A percentile compares a stretch with the other conserved stretches of the same genome.
These are phyloP conservation scores for Benitochromis conjunctus DNA, from an alignment of 2,113 vertebrate species.

Conservation along the genomic window DNA sequence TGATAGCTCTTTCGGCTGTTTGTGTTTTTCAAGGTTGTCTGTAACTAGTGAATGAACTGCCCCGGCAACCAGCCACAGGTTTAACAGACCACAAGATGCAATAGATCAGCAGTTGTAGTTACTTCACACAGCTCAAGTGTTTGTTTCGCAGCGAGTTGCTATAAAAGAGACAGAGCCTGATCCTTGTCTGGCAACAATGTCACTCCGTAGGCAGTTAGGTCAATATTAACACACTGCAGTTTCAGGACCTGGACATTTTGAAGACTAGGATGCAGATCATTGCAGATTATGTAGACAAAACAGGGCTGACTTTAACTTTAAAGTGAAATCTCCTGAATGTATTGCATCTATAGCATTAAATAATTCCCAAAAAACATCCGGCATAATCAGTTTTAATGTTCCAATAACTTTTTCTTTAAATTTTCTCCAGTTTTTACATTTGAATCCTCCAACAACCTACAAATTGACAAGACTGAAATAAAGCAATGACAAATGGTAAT, in stretches of 20 bases:
- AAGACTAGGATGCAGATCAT: slow-evolving; percentile 20
- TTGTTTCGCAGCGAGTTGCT: slow-evolving; percentile 55
- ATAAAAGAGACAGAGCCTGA: slow-evolving; percentile 43
- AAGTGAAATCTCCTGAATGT: neutral
- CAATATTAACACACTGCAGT: slow-evolving; percentile 70
- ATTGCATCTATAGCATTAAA: neutral
- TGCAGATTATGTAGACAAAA: neutral
- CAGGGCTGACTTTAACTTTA: neutral
- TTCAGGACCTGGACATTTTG: slow-evolving; percentile 46
- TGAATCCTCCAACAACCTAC: neutral
- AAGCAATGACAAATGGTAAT: neutral
- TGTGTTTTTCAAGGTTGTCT: neutral
- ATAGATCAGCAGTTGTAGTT: slow-evolving; percentile 23
- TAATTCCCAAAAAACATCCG: too few relatives aligned
- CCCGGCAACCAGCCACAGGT: neutral
- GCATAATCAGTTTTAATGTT: too few relatives aligned
- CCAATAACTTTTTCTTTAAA: neutral
- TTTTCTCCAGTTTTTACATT: neutral
- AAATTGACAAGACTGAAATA: neutral
- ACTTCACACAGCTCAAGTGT: slow-evolving; percentile 36
- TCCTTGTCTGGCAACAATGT: slow-evolving; percentile 46
- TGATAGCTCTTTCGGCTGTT: neutral
- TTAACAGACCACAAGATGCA: neutral
- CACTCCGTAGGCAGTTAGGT: slow-evolving; percentile 33
- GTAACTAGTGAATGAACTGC: neutral